phyloP scores from a whole-genome alignment of 2,113 vertebrate genomes.

The Tetrax tetrax region DNA sequence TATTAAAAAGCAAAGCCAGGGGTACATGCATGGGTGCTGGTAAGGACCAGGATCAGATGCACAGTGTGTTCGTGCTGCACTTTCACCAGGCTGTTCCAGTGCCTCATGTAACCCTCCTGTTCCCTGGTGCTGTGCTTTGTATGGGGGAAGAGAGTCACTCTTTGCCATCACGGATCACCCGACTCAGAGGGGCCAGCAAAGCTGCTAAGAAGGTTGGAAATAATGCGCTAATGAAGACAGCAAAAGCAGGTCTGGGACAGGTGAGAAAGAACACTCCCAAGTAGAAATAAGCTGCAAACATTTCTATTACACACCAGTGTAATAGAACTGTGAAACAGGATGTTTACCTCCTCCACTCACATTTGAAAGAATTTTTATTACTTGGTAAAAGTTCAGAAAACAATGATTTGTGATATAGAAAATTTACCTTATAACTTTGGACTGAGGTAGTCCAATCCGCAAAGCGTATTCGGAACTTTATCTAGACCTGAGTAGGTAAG shows the following conservation, averaged over 20 bases:
- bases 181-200: not conserved
- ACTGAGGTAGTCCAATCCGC: not conserved
- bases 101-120: not conserved
- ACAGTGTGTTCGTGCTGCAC: fast-evolving
- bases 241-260: not conserved
- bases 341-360: not conserved
- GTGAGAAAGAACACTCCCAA: not conserved
- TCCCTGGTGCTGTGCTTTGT: fast-evolving
- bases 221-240: not conserved
- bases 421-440: not conserved
- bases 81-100: not conserved
- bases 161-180: fast-evolving
- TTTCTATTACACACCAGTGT: not conserved
- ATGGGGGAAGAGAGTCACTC: too few relatives aligned
- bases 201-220: not conserved
- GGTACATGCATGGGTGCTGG: fast-evolving
- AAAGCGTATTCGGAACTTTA: not conserved
- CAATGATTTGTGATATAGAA: not conserved
- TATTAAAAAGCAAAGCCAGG: not conserved
- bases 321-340: not conserved
- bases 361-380: not conserved
- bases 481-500: not conserved
- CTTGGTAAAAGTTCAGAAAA: not conserved
- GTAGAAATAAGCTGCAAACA: not conserved
- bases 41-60: not conserved